Conservation (phyloP, 1,140 invertebrate genomes). For the Pseudachorutes palmiensis region DNA sequence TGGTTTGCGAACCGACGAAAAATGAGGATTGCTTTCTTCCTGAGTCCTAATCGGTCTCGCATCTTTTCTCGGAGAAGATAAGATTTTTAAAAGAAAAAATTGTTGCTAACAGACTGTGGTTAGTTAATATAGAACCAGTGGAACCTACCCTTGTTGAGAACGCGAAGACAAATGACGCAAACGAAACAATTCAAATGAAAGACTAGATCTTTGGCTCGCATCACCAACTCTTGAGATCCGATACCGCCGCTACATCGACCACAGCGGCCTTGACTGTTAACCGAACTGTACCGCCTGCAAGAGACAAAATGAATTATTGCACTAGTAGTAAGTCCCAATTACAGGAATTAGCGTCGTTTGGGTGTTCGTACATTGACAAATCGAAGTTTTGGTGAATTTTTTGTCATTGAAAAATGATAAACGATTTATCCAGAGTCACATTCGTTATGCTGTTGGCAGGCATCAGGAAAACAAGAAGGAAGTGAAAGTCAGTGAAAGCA, state of each 20-base stretch:
- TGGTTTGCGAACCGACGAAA: not conserved
- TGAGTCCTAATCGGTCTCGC: not conserved
- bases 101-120: not conserved
- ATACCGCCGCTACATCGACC: conserved; percentile 73
- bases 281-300: conserved; percentile 13
- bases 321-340: not conserved
- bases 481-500: not conserved
- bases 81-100: not conserved
- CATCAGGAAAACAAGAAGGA: not conserved
- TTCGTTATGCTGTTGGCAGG: too few species aligned
- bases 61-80: not conserved
- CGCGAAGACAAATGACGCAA: conserved; percentile 70
- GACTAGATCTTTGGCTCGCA: conserved; percentile 76
- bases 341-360: too few species aligned
- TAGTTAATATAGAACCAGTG: not conserved
- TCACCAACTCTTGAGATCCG: conserved; percentile 81
- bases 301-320: not conserved
- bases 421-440: too few species aligned
- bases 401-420: too few species aligned
- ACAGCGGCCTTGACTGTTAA: conserved; percentile 52
- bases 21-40: not conserved
- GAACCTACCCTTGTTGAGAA: conserved; percentile 54
- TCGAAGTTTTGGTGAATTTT: too few species aligned
- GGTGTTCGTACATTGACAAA: too few species aligned
- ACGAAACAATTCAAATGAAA: conserved; percentile 87